phyloP scores from a whole-genome alignment of 2,888 invertebrate species.

The Macrophya alboannulata region DNA sequence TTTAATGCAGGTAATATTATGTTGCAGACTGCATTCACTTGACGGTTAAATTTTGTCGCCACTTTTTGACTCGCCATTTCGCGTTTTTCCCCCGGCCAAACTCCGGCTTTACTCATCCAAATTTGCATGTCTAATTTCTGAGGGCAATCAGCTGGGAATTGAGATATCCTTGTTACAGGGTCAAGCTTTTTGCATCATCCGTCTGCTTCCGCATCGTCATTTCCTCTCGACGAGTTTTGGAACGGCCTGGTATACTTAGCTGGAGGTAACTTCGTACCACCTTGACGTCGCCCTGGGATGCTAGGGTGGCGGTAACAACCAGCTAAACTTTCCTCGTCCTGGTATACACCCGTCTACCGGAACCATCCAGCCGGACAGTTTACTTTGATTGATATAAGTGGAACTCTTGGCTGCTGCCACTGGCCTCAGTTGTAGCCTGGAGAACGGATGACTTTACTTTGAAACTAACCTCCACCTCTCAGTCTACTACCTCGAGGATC shows the following conservation, averaged over 20 bases:
- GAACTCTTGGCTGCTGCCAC: slow-evolving; percentile 48
- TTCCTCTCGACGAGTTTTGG: slow-evolving; percentile 21
- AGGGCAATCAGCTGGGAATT: background rate
- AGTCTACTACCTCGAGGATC: slow-evolving; percentile 55
- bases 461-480: slow-evolving; percentile 53
- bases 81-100: background rate
- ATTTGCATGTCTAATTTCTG: background rate
- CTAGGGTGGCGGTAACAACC: slow-evolving; percentile 38
- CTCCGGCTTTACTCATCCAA: background rate
- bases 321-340: slow-evolving; percentile 43
- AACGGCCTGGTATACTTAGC: slow-evolving; percentile 21
- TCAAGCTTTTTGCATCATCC: slow-evolving; percentile 4
- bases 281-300: slow-evolving; percentile 32
- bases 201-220: slow-evolving; percentile 3
- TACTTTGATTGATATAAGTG: slow-evolving; percentile 54
- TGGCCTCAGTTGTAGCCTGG: slow-evolving; percentile 40
- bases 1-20: background rate
- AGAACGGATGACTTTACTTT: slow-evolving; percentile 52
- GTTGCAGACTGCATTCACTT: background rate
- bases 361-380: slow-evolving; percentile 56
- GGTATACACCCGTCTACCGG: slow-evolving; percentile 10
- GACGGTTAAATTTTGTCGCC: background rate
- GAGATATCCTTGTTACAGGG: background rate
- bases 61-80: background rate
- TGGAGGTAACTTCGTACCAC: slow-evolving; percentile 27